These are phyloP conservation scores for Tichodroma muraria DNA, from an alignment of 2,113 vertebrate genomes.

Conservation along the genomic window DNA sequence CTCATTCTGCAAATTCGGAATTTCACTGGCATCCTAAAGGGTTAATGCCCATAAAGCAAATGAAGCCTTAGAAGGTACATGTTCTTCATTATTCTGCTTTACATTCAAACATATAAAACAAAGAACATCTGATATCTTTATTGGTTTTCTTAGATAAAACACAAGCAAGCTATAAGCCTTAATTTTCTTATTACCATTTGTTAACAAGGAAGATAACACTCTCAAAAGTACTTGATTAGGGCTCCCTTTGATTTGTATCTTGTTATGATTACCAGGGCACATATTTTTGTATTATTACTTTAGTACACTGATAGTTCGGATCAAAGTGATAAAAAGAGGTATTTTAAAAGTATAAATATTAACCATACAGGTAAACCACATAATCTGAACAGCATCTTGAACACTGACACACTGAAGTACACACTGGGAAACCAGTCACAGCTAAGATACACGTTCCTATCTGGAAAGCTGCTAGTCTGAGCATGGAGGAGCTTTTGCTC, in stretches of 20 bases:
- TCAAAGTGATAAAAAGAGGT: conserved; percentile 20
- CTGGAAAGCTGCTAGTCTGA: background rate
- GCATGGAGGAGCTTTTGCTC: background rate
- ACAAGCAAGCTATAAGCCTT: conserved; percentile 55
- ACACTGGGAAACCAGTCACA: background rate
- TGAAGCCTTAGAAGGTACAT: background rate
- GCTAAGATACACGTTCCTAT: background rate
- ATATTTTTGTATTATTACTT: conserved; percentile 48
- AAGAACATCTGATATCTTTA: conserved; percentile 61
- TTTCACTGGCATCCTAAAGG: background rate
- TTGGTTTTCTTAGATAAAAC: conserved; percentile 60
- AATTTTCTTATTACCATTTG: conserved; percentile 68
- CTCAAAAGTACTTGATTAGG: conserved; percentile 59
- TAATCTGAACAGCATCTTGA: background rate
- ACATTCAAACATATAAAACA: conserved; percentile 49
- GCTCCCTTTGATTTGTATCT: conserved; percentile 58
- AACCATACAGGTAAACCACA: conserved; percentile 18
- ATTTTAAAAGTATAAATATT: conserved; percentile 19
- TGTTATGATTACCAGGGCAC: conserved; percentile 26
- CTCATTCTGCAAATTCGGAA: background rate
- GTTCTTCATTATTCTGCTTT: conserved; percentile 35
- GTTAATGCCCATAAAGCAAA: conserved; percentile 26
- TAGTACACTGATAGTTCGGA: conserved; percentile 9
- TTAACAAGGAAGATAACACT: conserved; percentile 65
- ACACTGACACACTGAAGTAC: background rate